Percentiles rank a stretch among this genome's conserved stretches.
Conservation (phyloP, 1,140 invertebrate genomes). For the Lethocerus indicus region DNA sequence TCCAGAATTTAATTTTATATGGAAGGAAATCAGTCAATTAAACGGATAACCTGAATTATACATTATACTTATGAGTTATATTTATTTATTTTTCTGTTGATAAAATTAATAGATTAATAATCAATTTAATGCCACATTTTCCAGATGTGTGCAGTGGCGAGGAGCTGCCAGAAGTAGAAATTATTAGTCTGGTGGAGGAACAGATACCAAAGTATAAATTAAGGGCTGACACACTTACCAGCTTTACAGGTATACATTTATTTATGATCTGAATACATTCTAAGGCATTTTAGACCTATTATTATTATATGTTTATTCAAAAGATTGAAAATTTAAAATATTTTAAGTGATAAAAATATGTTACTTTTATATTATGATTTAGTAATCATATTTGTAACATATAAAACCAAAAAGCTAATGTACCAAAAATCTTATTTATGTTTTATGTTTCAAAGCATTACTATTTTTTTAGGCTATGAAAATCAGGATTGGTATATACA, state of each 20-base stretch:
- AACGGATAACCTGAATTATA: no score
- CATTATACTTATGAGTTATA: no score
- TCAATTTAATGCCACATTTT: no score
- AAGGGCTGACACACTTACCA: constrained; percentile 82
- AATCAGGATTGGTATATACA: constrained; percentile 90
- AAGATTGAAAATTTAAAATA: no score
- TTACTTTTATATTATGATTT: constrained; percentile 8
- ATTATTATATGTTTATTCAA: no score
- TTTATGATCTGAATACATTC: no score
- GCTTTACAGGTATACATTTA: constrained; percentile 59
- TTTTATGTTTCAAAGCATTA: background rate
- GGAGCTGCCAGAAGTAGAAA: constrained; percentile 81
- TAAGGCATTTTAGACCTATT: no score
- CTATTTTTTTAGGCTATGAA: constrained; percentile 58
- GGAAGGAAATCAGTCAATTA: no score
- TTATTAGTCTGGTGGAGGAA: constrained; percentile 85
- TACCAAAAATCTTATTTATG: background rate
- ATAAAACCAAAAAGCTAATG: background rate
- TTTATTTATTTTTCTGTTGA: no score
- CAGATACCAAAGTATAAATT: constrained; percentile 89
- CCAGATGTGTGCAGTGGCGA: constrained; percentile 73
- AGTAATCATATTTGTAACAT: background rate
- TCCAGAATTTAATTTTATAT: no score
- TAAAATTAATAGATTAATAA: no score
- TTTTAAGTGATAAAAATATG: no score